These are phyloP conservation scores for Chloroceryle inda DNA, from an alignment of 2,797 vertebrate genomes.

Conservation along the genomic window DNA sequence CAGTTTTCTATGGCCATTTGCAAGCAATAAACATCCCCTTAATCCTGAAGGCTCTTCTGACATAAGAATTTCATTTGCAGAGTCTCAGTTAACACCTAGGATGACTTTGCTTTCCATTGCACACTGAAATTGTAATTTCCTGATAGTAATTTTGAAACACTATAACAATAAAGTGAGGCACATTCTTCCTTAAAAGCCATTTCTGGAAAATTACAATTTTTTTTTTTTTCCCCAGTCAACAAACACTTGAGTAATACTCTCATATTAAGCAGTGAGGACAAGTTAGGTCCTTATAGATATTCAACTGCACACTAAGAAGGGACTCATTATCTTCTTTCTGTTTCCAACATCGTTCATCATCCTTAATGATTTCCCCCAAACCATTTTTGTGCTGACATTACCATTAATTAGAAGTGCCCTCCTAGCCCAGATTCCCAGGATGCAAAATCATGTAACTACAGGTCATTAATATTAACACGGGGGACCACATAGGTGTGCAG, in stretches of 20 bases:
- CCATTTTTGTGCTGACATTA: not conserved
- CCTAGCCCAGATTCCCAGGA: not conserved
- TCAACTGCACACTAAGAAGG: not conserved
- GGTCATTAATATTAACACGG: not conserved
- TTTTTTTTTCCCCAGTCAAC: not conserved
- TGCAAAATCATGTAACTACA: not conserved
- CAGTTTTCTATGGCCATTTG: not conserved
- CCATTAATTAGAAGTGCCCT: not conserved
- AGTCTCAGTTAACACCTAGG: not conserved
- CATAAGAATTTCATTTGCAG: not conserved
- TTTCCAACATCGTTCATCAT: not conserved
- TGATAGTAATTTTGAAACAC: not conserved
- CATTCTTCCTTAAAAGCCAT: not conserved
- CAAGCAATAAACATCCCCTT: not conserved
- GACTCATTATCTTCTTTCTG: not conserved
- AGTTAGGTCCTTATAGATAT: not conserved
- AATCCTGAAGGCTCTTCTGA: not conserved
- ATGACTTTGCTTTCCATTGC: not conserved
- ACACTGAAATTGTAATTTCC: not conserved
- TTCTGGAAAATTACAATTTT: not conserved
- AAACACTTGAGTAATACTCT: not conserved
- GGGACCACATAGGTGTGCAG: not conserved
- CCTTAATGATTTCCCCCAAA: not conserved
- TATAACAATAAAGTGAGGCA: not conserved
- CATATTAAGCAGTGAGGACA: not conserved